phyloP scores from a whole-genome alignment of 2,888 invertebrate genomes.

The Incurvaria masculella region DNA sequence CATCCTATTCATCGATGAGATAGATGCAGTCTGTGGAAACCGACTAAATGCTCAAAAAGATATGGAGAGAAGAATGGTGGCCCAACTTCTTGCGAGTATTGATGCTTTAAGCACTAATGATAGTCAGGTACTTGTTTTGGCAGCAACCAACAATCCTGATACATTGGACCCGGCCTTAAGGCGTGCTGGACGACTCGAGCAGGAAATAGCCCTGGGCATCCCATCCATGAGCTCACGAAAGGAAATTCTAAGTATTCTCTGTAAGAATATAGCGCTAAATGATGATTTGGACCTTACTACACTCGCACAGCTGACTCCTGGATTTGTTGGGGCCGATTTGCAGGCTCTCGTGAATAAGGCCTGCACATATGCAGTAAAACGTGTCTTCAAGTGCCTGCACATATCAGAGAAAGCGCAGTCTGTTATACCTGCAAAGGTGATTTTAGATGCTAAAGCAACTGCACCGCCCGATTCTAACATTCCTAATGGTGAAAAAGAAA shows the following conservation, averaged over 20 bases:
- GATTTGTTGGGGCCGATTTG: conserved; percentile 95
- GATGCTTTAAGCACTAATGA: conserved; percentile 67
- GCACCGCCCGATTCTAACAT: conserved; percentile 2
- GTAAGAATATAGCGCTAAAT: conserved; percentile 65
- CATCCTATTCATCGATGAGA: conserved; percentile 93
- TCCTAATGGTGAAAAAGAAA: not conserved
- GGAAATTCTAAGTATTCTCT: conserved; percentile 73
- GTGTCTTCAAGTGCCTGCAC: conserved; percentile 40
- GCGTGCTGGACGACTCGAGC: conserved; percentile 89
- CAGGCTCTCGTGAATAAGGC: conserved; percentile 84
- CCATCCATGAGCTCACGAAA: conserved; percentile 81
- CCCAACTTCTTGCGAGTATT: conserved; percentile 85
- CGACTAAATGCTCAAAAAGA: conserved; percentile 88
- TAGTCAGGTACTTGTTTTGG: conserved; percentile 76
- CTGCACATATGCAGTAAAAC: conserved; percentile 80
- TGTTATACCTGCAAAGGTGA: conserved; percentile 21
- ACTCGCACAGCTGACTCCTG: conserved; percentile 86
- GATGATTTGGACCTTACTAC: conserved; percentile 67
- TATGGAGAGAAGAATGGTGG: conserved; percentile 95
- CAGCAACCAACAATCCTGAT: conserved; percentile 95
- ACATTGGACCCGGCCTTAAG: conserved; percentile 89
- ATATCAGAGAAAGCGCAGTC: conserved; percentile 18
- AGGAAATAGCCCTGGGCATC: conserved; percentile 91
- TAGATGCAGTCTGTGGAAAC: conserved; percentile 93
- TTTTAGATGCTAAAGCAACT: conserved; percentile 8